Base-by-base conservation (phyloP, 2,113 vertebrate species). In the Nyctibius bracteatus region DNA sequence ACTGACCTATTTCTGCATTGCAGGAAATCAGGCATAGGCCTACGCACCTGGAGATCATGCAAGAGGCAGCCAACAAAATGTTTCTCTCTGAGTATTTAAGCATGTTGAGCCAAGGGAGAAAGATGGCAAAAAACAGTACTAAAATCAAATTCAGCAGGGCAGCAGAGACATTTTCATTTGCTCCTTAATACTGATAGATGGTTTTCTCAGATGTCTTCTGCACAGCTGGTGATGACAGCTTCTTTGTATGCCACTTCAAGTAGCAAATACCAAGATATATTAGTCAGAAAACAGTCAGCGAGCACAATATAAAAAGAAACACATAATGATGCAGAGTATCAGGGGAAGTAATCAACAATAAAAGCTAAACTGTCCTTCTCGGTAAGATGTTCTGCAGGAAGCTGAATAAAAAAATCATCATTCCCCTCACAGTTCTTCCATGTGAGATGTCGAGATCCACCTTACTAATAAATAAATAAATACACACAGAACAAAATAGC, bases 1-100 rank as follows among this genome's bases (percentile, higher is more conserved):
- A 80, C 18, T 72, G 57, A 91, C 84, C 95, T 81, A 82, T 90
- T 94, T 96, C 54, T 93, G 51, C 80, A 65, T 90, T 17, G 12
- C 49, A 67, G 62, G 39, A 93, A 91, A 89, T 2, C 90, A 74
- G 84, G 46, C 83, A 84, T 2, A 77, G 80, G 54, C 33, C 44
- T 62, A 7, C 43, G 75, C 83, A 96, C 85, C 68, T 92, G 87
- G 52, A 96, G 82, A 95, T 28, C 43, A 28, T 10, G 23, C 19
- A 73, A 52, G 59, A 46, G 27, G 77, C 80, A 86, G 75, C 47
- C 68, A 86, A 41, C 14, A 81, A 89, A 77, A 79, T 58, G 28
- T 35, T 65, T 70, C 46, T 41, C n/a, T 87, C 43, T 13, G 33
- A 67, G 22, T 8, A 81, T 62, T 88, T 62, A 82, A 75, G 61